These are phyloP conservation scores for Syndactyla subalaris DNA, from an alignment of 2,797 vertebrate species.

Conservation along the genomic window DNA sequence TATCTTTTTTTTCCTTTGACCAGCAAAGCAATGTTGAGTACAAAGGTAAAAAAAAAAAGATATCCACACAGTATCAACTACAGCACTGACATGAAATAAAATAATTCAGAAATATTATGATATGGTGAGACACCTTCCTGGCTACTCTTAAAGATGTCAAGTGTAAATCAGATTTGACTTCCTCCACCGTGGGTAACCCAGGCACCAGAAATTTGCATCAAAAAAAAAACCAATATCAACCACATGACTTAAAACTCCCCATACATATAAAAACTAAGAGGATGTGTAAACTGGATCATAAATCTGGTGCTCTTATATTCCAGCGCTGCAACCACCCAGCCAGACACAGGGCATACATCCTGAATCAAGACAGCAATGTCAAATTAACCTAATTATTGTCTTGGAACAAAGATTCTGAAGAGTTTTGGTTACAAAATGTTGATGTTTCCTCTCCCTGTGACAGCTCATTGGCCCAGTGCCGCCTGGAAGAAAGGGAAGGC, in stretches of 20 bases:
- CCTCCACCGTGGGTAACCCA: background rate
- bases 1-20: background rate
- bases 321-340: background rate
- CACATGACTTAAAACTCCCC: background rate
- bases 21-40: background rate
- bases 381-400: constrained; percentile 19
- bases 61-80: background rate
- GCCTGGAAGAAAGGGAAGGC: background rate
- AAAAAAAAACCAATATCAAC: background rate
- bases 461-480: background rate
- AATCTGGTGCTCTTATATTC: background rate
- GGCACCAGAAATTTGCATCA: background rate
- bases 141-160: background rate
- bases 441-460: background rate
- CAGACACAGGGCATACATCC: background rate
- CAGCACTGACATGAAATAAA: background rate
- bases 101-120: background rate
- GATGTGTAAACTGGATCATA: background rate
- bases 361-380: background rate
- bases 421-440: background rate
- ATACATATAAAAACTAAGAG: background rate
- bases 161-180: background rate
- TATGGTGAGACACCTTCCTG: background rate
- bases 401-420: constrained; percentile 3
- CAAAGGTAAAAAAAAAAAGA: background rate